Conservation (phyloP, 2,797 vertebrate genomes). For the Anas georgica region DNA sequence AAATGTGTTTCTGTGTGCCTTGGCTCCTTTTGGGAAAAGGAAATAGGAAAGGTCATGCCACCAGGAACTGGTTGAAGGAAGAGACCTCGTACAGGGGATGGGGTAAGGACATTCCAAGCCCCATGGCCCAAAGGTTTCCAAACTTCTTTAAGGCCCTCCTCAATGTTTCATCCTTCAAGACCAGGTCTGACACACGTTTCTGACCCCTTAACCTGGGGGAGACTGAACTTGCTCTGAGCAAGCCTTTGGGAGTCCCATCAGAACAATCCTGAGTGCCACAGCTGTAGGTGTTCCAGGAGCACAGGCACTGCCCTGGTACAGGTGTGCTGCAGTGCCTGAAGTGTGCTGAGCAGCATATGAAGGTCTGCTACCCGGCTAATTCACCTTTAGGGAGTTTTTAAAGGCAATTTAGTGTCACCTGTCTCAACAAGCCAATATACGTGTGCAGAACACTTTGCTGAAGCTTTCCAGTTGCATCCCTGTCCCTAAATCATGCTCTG, state of each 20-base stretch:
- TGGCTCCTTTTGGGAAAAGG: neutral
- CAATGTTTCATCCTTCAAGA: neutral
- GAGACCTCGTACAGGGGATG: neutral
- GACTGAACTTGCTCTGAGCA: neutral
- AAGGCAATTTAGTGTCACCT: neutral
- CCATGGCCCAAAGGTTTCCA: neutral
- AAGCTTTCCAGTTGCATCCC: neutral
- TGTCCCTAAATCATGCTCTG: neutral
- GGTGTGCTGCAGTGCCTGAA: no score
- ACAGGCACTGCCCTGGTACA: no score
- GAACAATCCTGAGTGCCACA: neutral
- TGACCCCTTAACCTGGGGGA: neutral
- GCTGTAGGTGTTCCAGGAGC: neutral
- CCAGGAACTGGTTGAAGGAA: neutral
- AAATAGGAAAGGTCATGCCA: neutral
- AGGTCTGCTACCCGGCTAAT: neutral
- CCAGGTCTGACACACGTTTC: neutral
- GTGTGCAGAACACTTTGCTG: rapidly evolving
- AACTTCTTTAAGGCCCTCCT: neutral
- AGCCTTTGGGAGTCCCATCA: no score
- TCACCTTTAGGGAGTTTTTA: neutral
- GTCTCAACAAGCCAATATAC: neutral
- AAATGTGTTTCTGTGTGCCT: neutral
- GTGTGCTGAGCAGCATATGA: neutral
- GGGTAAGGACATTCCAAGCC: neutral